phyloP scores from a whole-genome alignment of 2,797 vertebrate genomes.

The Gymnopithys bicolor region DNA sequence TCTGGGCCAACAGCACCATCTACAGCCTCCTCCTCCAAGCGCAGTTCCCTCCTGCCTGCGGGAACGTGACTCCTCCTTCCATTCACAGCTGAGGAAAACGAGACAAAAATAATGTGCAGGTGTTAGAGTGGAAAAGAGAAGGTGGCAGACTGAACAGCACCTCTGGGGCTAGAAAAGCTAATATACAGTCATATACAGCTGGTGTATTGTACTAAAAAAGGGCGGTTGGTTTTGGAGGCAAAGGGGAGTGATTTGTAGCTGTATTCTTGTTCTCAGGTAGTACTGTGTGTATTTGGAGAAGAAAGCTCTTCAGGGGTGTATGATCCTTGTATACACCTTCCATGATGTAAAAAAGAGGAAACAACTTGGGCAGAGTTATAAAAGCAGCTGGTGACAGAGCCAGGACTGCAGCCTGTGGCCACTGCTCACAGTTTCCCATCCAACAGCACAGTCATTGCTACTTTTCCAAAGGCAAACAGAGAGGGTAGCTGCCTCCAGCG shows the following conservation, averaged over 20 bases:
- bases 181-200: background rate
- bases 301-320: background rate
- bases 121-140: background rate
- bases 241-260: background rate
- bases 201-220: background rate
- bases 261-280: background rate
- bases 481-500: background rate
- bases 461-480: background rate
- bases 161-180: background rate
- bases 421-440: background rate
- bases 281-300: background rate
- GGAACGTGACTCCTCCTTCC: background rate
- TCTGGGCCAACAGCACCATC: constrained; percentile 54
- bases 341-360: background rate
- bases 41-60: rapidly evolving
- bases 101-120: background rate
- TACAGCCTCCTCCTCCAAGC: background rate
- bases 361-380: background rate
- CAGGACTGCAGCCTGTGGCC: background rate
- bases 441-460: background rate
- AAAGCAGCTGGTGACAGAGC: background rate
- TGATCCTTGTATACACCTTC: background rate
- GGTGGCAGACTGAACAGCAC: background rate
- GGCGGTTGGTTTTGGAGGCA: background rate
- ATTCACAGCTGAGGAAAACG: background rate